Evolutionary conservation across 2,888 invertebrate species (phyloP), one percentile per base, ranked within the genome.

Genomic region (Clistopyga incitator): DNA sequence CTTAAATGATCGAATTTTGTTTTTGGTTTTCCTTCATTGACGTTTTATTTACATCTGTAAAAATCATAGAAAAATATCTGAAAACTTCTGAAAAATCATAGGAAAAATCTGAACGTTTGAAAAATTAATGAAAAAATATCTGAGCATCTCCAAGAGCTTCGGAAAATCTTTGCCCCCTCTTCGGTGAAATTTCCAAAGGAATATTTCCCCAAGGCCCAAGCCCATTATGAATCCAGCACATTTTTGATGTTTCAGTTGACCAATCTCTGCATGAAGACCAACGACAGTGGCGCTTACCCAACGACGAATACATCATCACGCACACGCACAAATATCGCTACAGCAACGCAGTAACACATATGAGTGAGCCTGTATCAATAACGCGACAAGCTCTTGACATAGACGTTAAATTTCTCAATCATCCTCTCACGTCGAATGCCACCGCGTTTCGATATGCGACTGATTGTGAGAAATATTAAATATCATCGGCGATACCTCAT

Each of bases 321-420:
- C 38, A 38, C 10, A 38, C 38, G 10, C 38, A 38, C 10, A 2
- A 8, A 38, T 10, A 38, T 8, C 38, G 3, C 15, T 45, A 15
- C 15, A 45, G 45, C 15, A 15, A 45, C 29, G 4, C 29, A 4
- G 29, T 29, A 29, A 29, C 29, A 29, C 45, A 13, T 45, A 3
- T n/a, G n/a, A 3, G 45, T 15, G 11, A 11, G 15, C 11, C 59
- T 71, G 18, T 56, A 15, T 42, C 54, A 54, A 71, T 71, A 72
- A 72, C 15, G 10, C 56, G 42, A 25, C 38, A 45, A 59, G 13
- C 18, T 72, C 45, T 47, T 42, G n/a, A 38, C 34, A 54, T 42
- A 29, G 45, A 45, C 45, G 45, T 45, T 2, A 11, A 25, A 29
- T 76, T 76, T 65, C 65, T 23, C 75, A 76, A 76, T 76, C 52